Conservation (phyloP, 2,113 vertebrate species). For the Spheniscus mendiculus region DNA sequence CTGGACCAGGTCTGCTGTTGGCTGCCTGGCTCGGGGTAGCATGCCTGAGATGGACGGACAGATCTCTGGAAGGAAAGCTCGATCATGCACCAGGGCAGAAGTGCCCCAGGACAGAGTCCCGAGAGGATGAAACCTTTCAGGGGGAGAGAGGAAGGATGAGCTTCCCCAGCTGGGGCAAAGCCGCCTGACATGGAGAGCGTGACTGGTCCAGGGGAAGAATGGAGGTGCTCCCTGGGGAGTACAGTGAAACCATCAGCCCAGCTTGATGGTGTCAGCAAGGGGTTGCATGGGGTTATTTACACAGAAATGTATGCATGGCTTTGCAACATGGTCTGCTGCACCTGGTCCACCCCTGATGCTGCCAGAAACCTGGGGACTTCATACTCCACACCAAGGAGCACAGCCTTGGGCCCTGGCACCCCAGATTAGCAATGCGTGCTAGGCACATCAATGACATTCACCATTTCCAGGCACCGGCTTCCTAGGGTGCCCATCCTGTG, state of each 20-base stretch:
- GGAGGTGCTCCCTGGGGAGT: neutral
- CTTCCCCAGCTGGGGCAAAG: neutral
- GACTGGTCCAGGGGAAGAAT: neutral
- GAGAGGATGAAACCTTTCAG: neutral
- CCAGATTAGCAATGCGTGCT: neutral
- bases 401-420: neutral
- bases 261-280: neutral
- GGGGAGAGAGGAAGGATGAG: neutral
- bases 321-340: neutral
- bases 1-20: neutral
- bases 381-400: neutral
- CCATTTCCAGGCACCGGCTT: neutral
- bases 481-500: no score
- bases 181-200: accelerated
- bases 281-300: neutral
- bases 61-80: neutral
- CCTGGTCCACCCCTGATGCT: neutral
- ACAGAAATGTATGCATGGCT: neutral
- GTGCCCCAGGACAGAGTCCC: neutral
- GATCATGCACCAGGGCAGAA: neutral
- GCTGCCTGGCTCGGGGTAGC: neutral
- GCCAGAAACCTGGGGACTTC: neutral
- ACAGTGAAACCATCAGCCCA: accelerated
- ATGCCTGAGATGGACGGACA: neutral
- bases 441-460: neutral